These are phyloP conservation scores for Trichopria drosophilae DNA, from an alignment of 2,888 invertebrate genomes.

Conservation along the genomic window DNA sequence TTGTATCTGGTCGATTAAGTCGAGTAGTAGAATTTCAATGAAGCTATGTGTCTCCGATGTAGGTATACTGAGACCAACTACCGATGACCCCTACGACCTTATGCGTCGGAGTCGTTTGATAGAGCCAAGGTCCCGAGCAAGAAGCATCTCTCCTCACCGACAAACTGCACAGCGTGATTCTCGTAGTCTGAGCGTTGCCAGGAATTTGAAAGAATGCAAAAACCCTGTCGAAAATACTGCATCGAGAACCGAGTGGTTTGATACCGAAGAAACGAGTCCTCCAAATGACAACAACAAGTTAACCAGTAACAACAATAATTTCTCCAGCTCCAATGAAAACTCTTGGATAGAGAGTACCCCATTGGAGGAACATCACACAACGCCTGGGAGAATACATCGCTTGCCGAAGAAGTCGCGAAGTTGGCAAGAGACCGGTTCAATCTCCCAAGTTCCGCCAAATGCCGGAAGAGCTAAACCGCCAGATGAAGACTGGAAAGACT, in stretches of 20 bases:
- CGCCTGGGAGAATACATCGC: slow-evolving; percentile 36
- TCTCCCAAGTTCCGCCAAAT: not conserved
- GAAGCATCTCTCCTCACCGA: slow-evolving; percentile 56
- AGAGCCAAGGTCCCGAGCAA: slow-evolving; percentile 63
- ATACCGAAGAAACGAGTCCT: slow-evolving; percentile 36
- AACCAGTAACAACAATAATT: not conserved
- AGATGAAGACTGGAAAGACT: slow-evolving; percentile 37
- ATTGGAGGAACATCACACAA: slow-evolving; percentile 15
- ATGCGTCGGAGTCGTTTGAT: slow-evolving; percentile 77
- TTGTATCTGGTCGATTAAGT: no score
- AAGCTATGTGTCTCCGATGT: no score
- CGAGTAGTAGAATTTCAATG: no score
- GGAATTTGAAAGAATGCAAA: slow-evolving; percentile 41
- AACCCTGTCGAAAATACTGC: slow-evolving; percentile 35
- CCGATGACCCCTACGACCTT: slow-evolving; percentile 75
- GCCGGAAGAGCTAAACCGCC: slow-evolving; percentile 16
- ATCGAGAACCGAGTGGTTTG: slow-evolving; percentile 52
- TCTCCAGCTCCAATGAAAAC: not conserved
- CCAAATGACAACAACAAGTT: not conserved
- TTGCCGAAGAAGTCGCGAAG: slow-evolving; percentile 36
- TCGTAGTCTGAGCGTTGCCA: slow-evolving; percentile 59
- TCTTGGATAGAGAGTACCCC: not conserved
- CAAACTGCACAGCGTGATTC: slow-evolving; percentile 46
- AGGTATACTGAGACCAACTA: slow-evolving; percentile 52
- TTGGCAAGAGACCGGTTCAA: slow-evolving; percentile 41